A percentile compares a stretch with the other conserved stretches of the same genome.
Conservation (phyloP, 2,888 invertebrate species). For the Tachina lurida region DNA sequence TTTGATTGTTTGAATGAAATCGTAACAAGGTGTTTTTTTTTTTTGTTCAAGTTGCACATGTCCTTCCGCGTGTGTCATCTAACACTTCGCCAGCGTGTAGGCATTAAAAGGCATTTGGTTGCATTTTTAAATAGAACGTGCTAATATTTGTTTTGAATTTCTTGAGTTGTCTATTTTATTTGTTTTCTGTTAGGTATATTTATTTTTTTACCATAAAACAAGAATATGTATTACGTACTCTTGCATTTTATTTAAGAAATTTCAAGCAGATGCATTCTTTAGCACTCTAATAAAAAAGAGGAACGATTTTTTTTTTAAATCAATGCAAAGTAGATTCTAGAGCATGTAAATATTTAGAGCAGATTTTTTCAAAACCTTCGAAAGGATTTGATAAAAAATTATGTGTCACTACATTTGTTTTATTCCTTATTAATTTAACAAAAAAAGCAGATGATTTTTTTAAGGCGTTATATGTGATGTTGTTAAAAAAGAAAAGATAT, state of each 20-base stretch:
- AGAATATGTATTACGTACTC: conserved; percentile 55
- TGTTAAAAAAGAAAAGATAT: conserved; percentile 9
- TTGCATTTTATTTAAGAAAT: conserved; percentile 31
- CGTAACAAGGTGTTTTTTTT: conserved; percentile 61
- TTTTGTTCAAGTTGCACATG: conserved; percentile 64
- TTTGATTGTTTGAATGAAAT: conserved; percentile 30
- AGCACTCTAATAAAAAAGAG: not conserved
- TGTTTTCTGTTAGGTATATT: conserved; percentile 25
- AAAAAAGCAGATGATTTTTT: conserved; percentile 58
- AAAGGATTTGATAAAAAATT: conserved; percentile 63
- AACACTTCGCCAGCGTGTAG: conserved; percentile 53
- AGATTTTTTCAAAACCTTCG: conserved; percentile 29
- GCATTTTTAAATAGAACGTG: conserved; percentile 65
- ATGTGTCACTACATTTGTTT: conserved; percentile 47
- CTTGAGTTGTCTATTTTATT: conserved; percentile 41
- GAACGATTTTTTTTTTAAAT: conserved; percentile 26
- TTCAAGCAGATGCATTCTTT: conserved; percentile 65
- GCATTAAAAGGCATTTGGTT: conserved; percentile 40
- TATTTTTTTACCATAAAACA: conserved; percentile 47
- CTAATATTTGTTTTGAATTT: conserved; percentile 68
- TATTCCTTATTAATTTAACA: conserved; percentile 15
- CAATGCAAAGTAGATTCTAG: conserved; percentile 53
- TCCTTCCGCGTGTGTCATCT: conserved; percentile 71
- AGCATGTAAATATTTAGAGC: conserved; percentile 69
- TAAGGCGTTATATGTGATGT: conserved; percentile 11